Percentiles rank a stretch among this genome's conserved stretches.
Evolutionary conservation across 2,797 vertebrate genomes (phyloP).

Genomic region (Tiaroga cobitis): DNA sequence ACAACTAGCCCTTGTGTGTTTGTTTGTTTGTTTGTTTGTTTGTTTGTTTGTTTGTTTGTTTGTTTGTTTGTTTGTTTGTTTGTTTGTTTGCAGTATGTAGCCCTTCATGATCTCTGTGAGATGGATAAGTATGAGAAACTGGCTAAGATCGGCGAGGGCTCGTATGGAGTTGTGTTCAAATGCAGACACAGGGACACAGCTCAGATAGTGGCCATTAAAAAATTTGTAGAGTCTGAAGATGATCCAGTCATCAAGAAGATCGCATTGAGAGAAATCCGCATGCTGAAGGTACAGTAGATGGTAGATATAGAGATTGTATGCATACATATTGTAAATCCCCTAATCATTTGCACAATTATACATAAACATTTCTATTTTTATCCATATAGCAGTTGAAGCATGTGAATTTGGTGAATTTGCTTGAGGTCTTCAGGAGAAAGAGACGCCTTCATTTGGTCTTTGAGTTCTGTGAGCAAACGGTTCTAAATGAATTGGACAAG

Average conservation of each 20-base stretch:
- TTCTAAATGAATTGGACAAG: conserved; percentile 88
- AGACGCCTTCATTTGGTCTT: conserved; percentile 87
- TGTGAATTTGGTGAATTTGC: conserved; percentile 87
- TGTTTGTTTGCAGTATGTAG: conserved; percentile 32
- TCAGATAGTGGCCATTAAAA: conserved; percentile 90
- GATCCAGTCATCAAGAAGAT: conserved; percentile 91
- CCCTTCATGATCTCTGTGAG: conserved; percentile 5
- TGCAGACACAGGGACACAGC: conserved; percentile 86
- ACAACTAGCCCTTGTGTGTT: too few species aligned
- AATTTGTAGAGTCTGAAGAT: conserved; percentile 89
- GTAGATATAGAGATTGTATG: not conserved
- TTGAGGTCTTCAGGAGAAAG: conserved; percentile 89
- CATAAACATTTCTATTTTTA: not conserved
- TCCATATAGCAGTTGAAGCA: conserved; percentile 86
- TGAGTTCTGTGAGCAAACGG: conserved; percentile 91
- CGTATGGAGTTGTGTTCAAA: conserved; percentile 90
- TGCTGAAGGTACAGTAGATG: conserved; percentile 83
- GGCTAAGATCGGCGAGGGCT: conserved; percentile 89
- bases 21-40: too few species aligned
- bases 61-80: not conserved
- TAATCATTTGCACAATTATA: not conserved
- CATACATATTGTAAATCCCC: not conserved
- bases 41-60: not conserved
- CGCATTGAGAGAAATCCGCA: conserved; percentile 85
- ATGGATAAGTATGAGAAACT: conserved; percentile 93